Evolutionary conservation across 2,797 vertebrate species (phyloP).

Genomic region (Emydoidea blandingii): DNA sequence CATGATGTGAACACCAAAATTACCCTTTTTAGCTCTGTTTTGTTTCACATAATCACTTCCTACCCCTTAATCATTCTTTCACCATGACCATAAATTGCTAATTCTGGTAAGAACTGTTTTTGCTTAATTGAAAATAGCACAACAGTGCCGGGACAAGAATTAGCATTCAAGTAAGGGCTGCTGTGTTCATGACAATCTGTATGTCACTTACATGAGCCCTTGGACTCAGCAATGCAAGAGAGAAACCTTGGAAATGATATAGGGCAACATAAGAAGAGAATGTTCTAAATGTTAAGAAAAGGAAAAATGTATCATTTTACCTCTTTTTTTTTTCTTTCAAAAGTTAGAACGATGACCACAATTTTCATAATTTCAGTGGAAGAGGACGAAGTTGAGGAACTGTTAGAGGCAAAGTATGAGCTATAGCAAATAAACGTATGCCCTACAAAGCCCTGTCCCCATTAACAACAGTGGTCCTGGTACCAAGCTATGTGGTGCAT

Average conservation of each 20-base stretch:
- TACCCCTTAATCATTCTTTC: not conserved
- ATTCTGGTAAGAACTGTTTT: not conserved
- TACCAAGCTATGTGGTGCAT: not conserved
- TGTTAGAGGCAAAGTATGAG: not conserved
- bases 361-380: not conserved
- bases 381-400: not conserved
- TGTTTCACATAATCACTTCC: not conserved
- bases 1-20: not conserved
- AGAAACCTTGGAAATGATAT: not conserved
- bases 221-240: not conserved
- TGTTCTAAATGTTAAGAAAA: not conserved
- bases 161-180: not conserved
- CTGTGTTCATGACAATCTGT: not conserved
- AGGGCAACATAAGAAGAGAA: not conserved
- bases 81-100: not conserved
- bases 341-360: not conserved
- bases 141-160: not conserved
- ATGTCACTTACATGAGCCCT: rapidly evolving
- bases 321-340: not conserved
- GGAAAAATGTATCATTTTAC: not conserved
- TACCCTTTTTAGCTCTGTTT: not conserved
- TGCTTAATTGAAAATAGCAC: not conserved
- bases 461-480: not conserved
- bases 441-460: not conserved
- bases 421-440: not conserved